A percentile compares a stretch with the other conserved stretches of the same genome.
These are phyloP conservation scores for Yoshiicerus persimilis DNA, from an alignment of 1,140 invertebrate genomes.

Conservation along the genomic window DNA sequence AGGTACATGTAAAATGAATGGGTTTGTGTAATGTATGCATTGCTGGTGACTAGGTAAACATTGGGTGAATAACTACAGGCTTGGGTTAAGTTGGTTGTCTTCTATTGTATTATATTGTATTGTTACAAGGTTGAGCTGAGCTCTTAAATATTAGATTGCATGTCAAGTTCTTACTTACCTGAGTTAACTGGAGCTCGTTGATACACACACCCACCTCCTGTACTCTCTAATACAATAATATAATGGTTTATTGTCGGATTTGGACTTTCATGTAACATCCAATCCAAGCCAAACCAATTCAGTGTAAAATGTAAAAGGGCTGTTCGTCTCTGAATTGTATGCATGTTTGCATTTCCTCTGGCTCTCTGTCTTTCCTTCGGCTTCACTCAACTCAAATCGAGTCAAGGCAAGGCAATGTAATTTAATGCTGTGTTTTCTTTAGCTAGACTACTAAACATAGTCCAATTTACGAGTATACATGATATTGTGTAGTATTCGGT, in stretches of 20 bases:
- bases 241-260: neutral
- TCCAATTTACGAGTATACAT: neutral
- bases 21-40: neutral
- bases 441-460: neutral
- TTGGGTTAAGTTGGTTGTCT: neutral
- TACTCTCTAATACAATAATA: neutral
- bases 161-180: conserved; percentile 9
- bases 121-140: neutral
- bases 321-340: neutral
- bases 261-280: neutral
- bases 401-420: neutral
- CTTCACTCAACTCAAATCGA: neutral
- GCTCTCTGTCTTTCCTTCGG: neutral
- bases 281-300: neutral
- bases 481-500: neutral
- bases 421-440: neutral
- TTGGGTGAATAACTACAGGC: neutral
- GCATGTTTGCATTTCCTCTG: neutral
- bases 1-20: neutral
- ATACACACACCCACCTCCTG: conserved; percentile 6
- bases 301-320: neutral
- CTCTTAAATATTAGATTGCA: conserved; percentile 10
- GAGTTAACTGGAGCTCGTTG: conserved; percentile 15
- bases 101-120: neutral
- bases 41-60: neutral